Conservation (phyloP, 2,797 vertebrate species). For the Bufotes viridis region DNA sequence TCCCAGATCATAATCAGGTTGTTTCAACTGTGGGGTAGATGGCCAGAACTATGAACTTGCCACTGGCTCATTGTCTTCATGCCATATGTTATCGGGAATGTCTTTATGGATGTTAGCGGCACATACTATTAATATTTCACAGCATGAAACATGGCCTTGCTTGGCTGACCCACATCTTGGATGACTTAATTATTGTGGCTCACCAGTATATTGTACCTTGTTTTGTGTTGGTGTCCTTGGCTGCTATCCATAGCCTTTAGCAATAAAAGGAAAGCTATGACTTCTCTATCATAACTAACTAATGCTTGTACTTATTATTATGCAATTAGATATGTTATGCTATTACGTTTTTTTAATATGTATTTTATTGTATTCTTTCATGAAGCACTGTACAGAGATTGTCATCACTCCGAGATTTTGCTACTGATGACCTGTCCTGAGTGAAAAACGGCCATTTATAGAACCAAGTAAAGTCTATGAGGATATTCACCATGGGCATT, state of each 20-base stretch:
- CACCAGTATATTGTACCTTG: background rate
- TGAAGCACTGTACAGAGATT: no score
- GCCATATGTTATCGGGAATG: background rate
- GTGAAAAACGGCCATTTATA: no score
- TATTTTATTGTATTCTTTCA: no score
- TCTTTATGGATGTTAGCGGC: background rate
- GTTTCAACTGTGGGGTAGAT: background rate
- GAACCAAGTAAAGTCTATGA: no score
- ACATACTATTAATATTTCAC: background rate
- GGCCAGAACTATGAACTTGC: background rate
- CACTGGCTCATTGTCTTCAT: background rate
- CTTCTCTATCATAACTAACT: background rate
- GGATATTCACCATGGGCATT: no score
- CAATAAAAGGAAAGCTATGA: background rate
- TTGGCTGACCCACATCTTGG: slow-evolving; percentile 17
- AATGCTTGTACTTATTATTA: background rate
- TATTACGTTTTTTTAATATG: background rate
- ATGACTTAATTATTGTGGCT: slow-evolving; percentile 13
- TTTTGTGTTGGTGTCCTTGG: background rate
- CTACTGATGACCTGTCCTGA: no score
- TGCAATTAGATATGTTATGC: background rate
- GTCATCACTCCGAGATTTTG: no score
- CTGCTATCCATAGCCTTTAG: background rate
- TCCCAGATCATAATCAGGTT: background rate
- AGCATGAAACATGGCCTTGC: background rate